Conservation (phyloP, 2,797 vertebrate genomes). For the Crax fasciolata region DNA sequence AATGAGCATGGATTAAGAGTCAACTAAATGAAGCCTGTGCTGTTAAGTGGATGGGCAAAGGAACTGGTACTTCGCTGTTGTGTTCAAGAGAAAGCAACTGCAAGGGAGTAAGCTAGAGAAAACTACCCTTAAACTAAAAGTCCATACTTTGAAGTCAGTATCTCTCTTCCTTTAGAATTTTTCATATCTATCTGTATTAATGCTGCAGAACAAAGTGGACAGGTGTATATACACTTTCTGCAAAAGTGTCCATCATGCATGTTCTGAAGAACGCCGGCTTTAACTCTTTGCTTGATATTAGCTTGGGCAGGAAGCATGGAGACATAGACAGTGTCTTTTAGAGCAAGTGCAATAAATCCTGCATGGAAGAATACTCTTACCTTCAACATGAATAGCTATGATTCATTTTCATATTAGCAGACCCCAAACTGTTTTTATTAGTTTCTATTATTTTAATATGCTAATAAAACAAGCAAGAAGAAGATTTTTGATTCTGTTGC, state of each 20-base stretch:
- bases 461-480: background rate
- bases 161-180: background rate
- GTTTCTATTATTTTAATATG: background rate
- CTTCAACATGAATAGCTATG: background rate
- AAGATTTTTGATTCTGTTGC: background rate
- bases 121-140: background rate
- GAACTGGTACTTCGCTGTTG: background rate
- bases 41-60: background rate
- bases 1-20: background rate
- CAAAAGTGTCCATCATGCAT: background rate
- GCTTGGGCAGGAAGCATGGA: background rate
- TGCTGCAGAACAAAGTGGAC: background rate
- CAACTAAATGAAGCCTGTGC: background rate
- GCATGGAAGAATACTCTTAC: background rate
- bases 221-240: fast-evolving
- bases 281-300: conserved; percentile 27
- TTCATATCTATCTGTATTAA: background rate
- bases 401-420: background rate
- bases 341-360: background rate
- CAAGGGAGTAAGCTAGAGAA: background rate
- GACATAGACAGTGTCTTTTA: background rate
- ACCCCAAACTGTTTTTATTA: background rate
- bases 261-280: background rate
- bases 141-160: background rate
- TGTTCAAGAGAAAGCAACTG: background rate